Percentiles rank a stretch among this genome's conserved stretches.
These are phyloP conservation scores for Girardinus metallicus DNA, from an alignment of 2,797 vertebrate species.

Conservation along the genomic window DNA sequence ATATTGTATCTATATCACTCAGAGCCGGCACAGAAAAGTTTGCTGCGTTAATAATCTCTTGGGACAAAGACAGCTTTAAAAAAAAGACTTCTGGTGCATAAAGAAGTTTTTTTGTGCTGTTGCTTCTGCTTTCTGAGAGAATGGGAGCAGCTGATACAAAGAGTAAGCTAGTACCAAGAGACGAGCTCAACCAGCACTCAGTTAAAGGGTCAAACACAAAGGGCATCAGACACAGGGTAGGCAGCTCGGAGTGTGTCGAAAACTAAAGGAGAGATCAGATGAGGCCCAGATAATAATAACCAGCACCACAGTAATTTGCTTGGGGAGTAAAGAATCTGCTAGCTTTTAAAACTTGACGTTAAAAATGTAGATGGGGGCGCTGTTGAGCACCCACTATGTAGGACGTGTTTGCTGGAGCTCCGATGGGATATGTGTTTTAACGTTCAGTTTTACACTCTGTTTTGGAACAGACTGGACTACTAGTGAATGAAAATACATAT, in stretches of 20 bases:
- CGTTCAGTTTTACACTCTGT: too few species aligned
- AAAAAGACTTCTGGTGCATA: background rate
- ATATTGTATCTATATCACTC: constrained; percentile 25
- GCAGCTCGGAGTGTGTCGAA: background rate
- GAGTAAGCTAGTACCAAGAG: constrained; percentile 1
- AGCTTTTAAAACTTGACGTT: background rate
- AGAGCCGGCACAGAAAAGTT: constrained; percentile 31
- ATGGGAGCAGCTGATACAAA: constrained; percentile 23
- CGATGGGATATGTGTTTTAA: too few species aligned
- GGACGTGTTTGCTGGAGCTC: too few species aligned
- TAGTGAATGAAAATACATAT: too few species aligned
- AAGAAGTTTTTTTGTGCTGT: constrained; percentile 15
- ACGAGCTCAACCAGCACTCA: constrained; percentile 2
- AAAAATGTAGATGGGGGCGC: background rate
- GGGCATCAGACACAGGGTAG: background rate
- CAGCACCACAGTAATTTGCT: background rate
- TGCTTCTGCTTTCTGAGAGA: constrained; percentile 16
- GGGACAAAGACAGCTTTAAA: constrained; percentile 21
- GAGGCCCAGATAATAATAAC: background rate
- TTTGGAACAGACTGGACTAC: too few species aligned
- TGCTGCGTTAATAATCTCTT: constrained; percentile 18
- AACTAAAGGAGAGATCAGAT: background rate
- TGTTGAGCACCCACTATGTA: too few species aligned
- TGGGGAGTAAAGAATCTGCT: background rate
- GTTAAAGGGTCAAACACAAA: constrained; percentile 18